Evolutionary conservation across 2,797 vertebrate species (phyloP), one percentile per base, ranked within the genome.

Genomic region (Danio aesculapii): DNA sequence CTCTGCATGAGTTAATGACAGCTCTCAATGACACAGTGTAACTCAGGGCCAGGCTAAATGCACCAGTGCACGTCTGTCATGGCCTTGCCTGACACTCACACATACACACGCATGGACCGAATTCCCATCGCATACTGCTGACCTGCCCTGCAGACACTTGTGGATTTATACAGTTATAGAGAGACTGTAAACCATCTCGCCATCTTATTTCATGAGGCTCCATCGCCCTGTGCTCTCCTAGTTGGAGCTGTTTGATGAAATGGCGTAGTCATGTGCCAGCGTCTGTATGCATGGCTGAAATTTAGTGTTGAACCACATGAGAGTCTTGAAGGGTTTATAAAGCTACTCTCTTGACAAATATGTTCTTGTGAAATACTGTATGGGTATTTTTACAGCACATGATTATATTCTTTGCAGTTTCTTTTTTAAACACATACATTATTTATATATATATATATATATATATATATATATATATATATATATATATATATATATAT

Each of bases 1-100:
- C 83, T 87, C 82, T 84, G 86, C 84, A 85, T 85, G 86, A 87
- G 83, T 76, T 85, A 84, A 87, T 87, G 82, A 87, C 86, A 85
- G 79, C 69, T 85, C 73, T 85, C 84, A 85, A 84, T 87, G 86
- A 87, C 86, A 87, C 84, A 85, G 82, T 84, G 84, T 87, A 85
- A 87, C 84, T 84, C 79, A 84, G 76, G 84, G 86, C 84, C 79
- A 80, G 81, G 79, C 77, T 84, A 87, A 87, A 85, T 84, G 84
- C 82, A 71, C 81, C 83, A 70, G 70, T 52, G 76, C 79, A 79
- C 72, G 72, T 84, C 79, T 85, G 84, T 83, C 83, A 83, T 49
- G 71, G 83, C 81, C 70, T 76, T 83, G 62, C 67, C 67, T 72
- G 64, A 77, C 57, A 74, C 82, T 66, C 71, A 53, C 62, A 58